Percentiles rank a stretch among this genome's conserved stretches.
phyloP scores from a whole-genome alignment of 1,140 invertebrate species.

The Drosophila tropicalis region DNA sequence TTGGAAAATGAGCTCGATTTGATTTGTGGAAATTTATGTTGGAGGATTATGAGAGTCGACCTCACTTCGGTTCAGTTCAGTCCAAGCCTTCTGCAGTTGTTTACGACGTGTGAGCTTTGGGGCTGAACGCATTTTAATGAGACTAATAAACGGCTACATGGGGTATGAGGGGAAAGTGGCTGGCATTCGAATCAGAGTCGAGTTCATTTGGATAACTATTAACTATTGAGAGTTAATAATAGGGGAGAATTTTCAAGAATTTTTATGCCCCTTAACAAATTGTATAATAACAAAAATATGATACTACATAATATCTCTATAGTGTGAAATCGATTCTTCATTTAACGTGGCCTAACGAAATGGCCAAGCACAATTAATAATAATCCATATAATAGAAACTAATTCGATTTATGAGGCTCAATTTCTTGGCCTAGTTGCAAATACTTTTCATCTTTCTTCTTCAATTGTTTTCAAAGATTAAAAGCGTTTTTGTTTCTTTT shows the following conservation, averaged over 20 bases:
- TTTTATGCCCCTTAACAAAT: background rate
- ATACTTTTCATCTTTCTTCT: no score
- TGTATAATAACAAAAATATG: background rate
- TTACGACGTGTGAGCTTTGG: constrained; percentile 72
- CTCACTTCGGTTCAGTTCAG: background rate
- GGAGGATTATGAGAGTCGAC: constrained; percentile 33
- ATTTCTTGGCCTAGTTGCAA: no score
- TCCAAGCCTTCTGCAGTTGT: constrained; percentile 44
- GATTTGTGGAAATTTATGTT: constrained; percentile 79
- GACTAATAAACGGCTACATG: constrained; percentile 22
- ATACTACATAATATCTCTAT: background rate
- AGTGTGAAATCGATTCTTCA: constrained; percentile 2
- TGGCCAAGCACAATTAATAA: background rate
- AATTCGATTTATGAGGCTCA: background rate
- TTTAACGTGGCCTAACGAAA: background rate
- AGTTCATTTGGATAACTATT: constrained; percentile 14
- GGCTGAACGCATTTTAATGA: constrained; percentile 75
- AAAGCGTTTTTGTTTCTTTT: no score
- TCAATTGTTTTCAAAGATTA: no score
- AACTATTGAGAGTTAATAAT: background rate
- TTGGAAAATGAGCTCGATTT: constrained; percentile 76
- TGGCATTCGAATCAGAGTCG: background rate
- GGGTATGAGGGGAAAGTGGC: background rate
- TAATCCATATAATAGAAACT: background rate
- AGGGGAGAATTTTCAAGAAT: background rate